phyloP scores from a whole-genome alignment of 2,888 invertebrate genomes.

The Andrena praecox region DNA sequence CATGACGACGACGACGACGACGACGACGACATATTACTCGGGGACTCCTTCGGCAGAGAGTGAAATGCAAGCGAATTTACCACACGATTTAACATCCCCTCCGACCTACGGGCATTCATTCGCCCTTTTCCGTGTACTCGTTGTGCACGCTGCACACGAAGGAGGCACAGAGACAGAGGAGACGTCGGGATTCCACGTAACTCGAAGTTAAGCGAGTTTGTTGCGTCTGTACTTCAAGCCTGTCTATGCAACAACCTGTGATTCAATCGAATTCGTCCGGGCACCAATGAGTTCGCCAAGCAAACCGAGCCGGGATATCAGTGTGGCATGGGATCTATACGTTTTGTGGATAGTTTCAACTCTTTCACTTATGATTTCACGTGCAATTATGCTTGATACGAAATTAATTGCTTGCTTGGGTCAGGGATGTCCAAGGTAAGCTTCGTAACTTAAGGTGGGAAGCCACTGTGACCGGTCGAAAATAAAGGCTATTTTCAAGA shows the following conservation, averaged over 20 bases:
- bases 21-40: constrained; percentile 74
- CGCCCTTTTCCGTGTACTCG: constrained; percentile 66
- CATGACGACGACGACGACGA: constrained; percentile 57
- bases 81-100: constrained; percentile 81
- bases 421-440: too few species aligned
- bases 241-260: constrained; percentile 61
- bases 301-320: not conserved
- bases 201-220: constrained; percentile 71
- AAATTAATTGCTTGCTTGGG: too few species aligned
- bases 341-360: not conserved
- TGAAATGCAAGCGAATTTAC: constrained; percentile 82
- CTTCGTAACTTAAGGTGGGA: too few species aligned
- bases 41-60: constrained; percentile 71
- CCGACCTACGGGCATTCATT: constrained; percentile 75
- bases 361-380: too few species aligned
- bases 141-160: constrained; percentile 38
- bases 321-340: not conserved
- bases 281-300: constrained; percentile 3
- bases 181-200: constrained; percentile 62
- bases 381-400: too few species aligned
- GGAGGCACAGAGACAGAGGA: constrained; percentile 54
- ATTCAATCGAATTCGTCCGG: constrained; percentile 55
- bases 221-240: constrained; percentile 46
- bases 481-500: too few species aligned
- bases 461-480: too few species aligned